Percentiles rank a stretch among this genome's conserved stretches.
Evolutionary conservation across 2,113 vertebrate genomes (phyloP).

Genomic region (Mastomys natalensis): DNA sequence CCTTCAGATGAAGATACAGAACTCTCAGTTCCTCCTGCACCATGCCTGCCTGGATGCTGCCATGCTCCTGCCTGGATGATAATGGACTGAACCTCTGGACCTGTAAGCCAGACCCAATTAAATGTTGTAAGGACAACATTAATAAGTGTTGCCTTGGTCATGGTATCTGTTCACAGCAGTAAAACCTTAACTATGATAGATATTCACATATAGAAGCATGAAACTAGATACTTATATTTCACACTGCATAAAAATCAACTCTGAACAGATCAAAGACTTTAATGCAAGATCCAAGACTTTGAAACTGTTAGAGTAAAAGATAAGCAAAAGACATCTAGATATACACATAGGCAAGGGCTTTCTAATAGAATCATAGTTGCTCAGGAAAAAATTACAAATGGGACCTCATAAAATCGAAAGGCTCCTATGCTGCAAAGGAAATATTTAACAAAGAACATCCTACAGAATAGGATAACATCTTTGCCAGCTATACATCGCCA

Average conservation of each 20-base stretch:
- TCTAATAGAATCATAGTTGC: not conserved
- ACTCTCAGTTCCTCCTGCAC: too few species aligned
- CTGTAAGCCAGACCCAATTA: too few species aligned
- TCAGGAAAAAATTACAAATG: not conserved
- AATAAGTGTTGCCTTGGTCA: too few species aligned
- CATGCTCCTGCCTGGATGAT: too few species aligned
- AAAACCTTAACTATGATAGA: too few species aligned
- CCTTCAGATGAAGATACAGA: too few species aligned
- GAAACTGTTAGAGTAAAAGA: not conserved
- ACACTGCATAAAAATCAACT: not conserved
- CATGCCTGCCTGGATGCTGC: too few species aligned
- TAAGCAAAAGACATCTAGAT: not conserved
- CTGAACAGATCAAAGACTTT: not conserved
- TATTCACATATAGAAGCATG: not conserved
- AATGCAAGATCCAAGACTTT: too few species aligned
- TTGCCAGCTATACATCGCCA: not conserved
- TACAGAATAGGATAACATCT: not conserved
- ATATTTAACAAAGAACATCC: not conserved
- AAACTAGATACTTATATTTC: not conserved
- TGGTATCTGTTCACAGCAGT: too few species aligned
- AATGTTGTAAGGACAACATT: too few species aligned
- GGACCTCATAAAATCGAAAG: not conserved
- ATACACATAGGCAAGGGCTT: not conserved
- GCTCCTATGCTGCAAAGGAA: not conserved
- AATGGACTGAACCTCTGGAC: too few species aligned